Conservation (phyloP, 2,888 invertebrate species). For the Synergus japonicus region DNA sequence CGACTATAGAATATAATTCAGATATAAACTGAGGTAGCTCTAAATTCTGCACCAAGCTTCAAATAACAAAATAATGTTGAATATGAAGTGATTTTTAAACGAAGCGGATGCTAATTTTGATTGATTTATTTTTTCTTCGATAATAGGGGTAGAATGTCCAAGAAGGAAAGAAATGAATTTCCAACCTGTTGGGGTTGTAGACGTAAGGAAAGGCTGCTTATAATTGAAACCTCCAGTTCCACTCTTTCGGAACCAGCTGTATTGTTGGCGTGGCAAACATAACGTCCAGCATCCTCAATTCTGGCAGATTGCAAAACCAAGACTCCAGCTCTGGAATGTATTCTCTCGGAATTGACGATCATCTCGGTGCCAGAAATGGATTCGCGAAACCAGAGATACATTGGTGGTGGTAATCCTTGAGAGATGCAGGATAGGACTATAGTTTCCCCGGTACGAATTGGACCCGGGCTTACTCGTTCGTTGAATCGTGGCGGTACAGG, state of each 20-base stretch:
- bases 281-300: slow-evolving; percentile 90
- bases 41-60: not conserved
- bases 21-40: not conserved
- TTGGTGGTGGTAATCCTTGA: slow-evolving; percentile 78
- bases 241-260: slow-evolving; percentile 84
- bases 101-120: not conserved
- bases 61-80: not conserved
- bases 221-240: slow-evolving; percentile 75
- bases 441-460: slow-evolving; percentile 76
- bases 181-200: slow-evolving; percentile 75
- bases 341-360: slow-evolving; percentile 74
- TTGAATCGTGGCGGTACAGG: slow-evolving; percentile 75
- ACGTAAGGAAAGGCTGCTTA: slow-evolving; percentile 74
- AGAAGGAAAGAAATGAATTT: not conserved
- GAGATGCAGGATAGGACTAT: slow-evolving; percentile 78
- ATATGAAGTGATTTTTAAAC: too few species aligned
- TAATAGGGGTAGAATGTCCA: not conserved
- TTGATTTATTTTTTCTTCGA: not conserved
- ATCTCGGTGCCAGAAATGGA: slow-evolving; percentile 71
- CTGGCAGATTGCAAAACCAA: slow-evolving; percentile 76
- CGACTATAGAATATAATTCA: not conserved
- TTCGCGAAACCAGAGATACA: slow-evolving; percentile 76
- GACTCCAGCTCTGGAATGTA: slow-evolving; percentile 75
- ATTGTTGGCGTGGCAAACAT: slow-evolving; percentile 94
- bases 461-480: slow-evolving; percentile 74